Conservation (phyloP, 2,888 invertebrate species). For the Thereva nobilitata region DNA sequence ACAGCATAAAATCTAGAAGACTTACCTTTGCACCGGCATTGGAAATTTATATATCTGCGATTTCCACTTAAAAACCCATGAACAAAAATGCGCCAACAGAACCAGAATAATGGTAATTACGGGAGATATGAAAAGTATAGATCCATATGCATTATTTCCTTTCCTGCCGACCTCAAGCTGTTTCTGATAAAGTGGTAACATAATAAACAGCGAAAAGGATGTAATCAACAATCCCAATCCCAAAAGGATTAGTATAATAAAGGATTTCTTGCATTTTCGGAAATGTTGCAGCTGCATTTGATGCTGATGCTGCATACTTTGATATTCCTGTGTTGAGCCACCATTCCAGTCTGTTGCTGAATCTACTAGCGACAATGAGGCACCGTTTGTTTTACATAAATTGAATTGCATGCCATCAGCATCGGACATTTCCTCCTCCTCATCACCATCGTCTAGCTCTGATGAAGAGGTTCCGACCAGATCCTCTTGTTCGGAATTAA, state of each 20-base stretch:
- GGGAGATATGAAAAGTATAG: conserved; percentile 45
- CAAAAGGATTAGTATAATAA: conserved; percentile 52
- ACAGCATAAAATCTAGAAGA: conserved; percentile 1
- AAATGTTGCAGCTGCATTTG: conserved; percentile 42
- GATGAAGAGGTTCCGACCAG: conserved; percentile 46
- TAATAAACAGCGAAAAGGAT: conserved; percentile 60
- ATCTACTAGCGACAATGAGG: conserved; percentile 38
- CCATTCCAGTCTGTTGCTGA: conserved; percentile 38
- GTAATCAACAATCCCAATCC: conserved; percentile 59
- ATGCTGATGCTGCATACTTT: conserved; percentile 44
- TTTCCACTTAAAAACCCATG: conserved; percentile 46
- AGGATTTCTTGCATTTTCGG: conserved; percentile 41
- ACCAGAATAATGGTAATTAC: conserved; percentile 45
- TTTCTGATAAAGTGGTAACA: conserved; percentile 60
- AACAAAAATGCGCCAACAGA: conserved; percentile 42
- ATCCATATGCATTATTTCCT: conserved; percentile 46
- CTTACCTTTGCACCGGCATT: conserved; percentile 46
- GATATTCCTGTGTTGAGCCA: conserved; percentile 40
- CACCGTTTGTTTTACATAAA: conserved; percentile 41
- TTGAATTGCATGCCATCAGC: conserved; percentile 42
- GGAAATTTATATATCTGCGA: conserved; percentile 45
- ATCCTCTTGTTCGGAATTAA: conserved; percentile 46
- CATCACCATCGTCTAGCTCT: conserved; percentile 44
- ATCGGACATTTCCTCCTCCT: conserved; percentile 44
- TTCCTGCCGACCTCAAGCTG: conserved; percentile 44